A percentile compares a stretch with the other conserved stretches of the same genome.
Evolutionary conservation across 1,140 invertebrate species (phyloP).

Genomic region (Papilio xuthus): DNA sequence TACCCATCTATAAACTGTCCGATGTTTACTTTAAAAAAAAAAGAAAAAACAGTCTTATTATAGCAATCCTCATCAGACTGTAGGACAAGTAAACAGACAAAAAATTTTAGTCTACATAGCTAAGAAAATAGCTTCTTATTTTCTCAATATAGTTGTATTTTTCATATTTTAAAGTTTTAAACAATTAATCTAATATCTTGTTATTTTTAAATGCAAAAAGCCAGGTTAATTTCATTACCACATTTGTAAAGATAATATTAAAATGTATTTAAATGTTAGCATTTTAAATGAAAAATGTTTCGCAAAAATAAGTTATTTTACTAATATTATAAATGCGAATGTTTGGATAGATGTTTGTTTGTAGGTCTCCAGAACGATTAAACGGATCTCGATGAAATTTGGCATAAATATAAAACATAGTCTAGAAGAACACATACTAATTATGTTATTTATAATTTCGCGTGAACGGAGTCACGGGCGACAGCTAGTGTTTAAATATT

Average conservation of each 20-base stretch:
- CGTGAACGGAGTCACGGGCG: too few relatives aligned
- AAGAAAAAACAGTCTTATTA: background rate
- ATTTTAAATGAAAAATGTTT: too few relatives aligned
- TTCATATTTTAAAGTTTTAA: background rate
- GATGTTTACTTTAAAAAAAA: constrained; percentile 52
- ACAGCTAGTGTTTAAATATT: too few relatives aligned
- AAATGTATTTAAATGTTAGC: background rate
- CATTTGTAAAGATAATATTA: background rate
- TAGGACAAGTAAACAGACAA: background rate
- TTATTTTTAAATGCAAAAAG: background rate
- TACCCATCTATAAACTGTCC: constrained; percentile 51
- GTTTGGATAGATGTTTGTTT: too few relatives aligned
- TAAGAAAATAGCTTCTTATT: too few relatives aligned
- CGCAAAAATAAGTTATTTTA: background rate
- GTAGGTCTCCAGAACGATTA: too few relatives aligned
- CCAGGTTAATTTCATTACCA: background rate
- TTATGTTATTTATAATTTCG: too few relatives aligned
- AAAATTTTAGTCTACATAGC: background rate
- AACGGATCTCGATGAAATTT: too few relatives aligned
- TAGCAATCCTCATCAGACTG: background rate
- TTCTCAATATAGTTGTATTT: too few relatives aligned
- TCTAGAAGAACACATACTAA: too few relatives aligned
- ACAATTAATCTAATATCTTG: background rate
- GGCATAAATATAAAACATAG: too few relatives aligned
- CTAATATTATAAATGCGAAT: too few relatives aligned